Evolutionary conservation across 2,113 vertebrate genomes (phyloP), one percentile per base, ranked within the genome.

Genomic region (Turdus rufiventris): DNA sequence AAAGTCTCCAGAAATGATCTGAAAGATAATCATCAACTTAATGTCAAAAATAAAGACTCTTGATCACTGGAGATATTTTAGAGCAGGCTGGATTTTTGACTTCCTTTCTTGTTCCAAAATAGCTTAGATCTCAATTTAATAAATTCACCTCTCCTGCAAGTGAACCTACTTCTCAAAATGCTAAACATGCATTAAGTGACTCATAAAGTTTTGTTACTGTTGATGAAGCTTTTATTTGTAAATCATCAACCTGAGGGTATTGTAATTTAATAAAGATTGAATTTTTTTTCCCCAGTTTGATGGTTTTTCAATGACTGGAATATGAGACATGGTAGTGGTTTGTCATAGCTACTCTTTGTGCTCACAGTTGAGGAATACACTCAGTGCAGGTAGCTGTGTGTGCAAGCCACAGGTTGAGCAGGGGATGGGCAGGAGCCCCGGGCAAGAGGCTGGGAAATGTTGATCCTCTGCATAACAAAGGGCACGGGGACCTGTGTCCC

Each of bases 391-490:
- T 34, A 21, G 6, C 24, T 40, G 14, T 0, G 0, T 40, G 20
- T 23, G 34, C 0, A 4, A 75, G 34, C 14, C 36, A 29, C 31
- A 75, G 12, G 12, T 9, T 75, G 62, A 48, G 29, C 20, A 42
- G 31, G 23, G 40, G 11, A 20, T 48, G 47, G 29, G 9, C 5
- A 6, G 34, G 6, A 75, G 10, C 2, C 20, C n/a, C 6, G 25
- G 45, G 19, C 9, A 23, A 60, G 17, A 26, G 21, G 9, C 2
- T 0, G 0, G 14, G 47, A 68, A 3, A 6, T 58, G 8, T 4
- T 1, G 0, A 19, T 21, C 26, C 36, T 57, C 11, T 50, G 21
- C 10, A 33, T 33, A 29, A 51, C 6, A 57, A 38, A 28, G 33
- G 18, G 23, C 21, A 23, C 1, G 2, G 18, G 10, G 12, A 42